phyloP scores from a whole-genome alignment of 2,888 invertebrate genomes.

The Rhamnusium bicolor region DNA sequence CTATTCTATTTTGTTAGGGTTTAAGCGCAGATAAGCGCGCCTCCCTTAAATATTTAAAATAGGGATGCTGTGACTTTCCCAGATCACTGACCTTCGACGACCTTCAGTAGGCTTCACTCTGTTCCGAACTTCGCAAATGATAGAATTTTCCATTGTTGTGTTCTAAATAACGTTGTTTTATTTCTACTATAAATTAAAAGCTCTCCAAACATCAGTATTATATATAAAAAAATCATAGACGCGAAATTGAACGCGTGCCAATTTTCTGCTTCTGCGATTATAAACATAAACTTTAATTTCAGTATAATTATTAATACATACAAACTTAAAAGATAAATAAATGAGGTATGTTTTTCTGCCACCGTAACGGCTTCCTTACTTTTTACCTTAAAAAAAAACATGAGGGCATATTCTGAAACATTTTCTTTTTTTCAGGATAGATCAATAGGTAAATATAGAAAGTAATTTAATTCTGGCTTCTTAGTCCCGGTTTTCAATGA shows the following conservation, averaged over 20 bases:
- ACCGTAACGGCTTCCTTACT: no score
- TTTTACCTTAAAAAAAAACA: no score
- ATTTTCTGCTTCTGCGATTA: not conserved
- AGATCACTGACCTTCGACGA: conserved; percentile 2
- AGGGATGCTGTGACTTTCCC: not conserved
- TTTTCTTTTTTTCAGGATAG: no score
- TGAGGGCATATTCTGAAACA: no score
- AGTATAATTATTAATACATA: not conserved
- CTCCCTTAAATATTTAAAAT: not conserved
- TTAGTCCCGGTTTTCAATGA: no score
- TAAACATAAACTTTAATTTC: not conserved
- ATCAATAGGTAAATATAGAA: no score
- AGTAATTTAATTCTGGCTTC: no score
- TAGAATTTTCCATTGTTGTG: not conserved
- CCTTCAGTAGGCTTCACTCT: not conserved
- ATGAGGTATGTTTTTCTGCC: no score
- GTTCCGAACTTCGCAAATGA: not conserved
- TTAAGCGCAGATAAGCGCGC: not conserved
- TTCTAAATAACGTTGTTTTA: not conserved
- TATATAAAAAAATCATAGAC: not conserved
- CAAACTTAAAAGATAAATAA: no score
- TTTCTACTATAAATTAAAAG: not conserved
- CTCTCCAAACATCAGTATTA: not conserved
- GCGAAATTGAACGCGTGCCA: not conserved
- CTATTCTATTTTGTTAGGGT: not conserved